These are phyloP conservation scores for Mnemiopsis leidyi DNA, from an alignment of 37 sponge, comb jelly and placozoan genomes.

Conservation along the genomic window DNA sequence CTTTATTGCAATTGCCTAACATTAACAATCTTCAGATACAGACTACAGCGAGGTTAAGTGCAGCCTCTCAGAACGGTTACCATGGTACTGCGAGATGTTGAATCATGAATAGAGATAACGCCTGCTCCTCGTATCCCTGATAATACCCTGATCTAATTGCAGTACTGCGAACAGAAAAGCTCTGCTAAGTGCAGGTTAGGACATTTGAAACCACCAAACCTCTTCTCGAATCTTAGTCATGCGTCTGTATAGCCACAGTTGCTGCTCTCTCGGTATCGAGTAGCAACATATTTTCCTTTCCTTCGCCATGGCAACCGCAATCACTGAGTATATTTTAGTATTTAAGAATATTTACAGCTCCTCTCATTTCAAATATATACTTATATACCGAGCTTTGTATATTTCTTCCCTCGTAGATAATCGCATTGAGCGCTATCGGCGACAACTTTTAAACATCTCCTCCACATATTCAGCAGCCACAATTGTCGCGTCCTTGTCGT, in stretches of 20 bases:
- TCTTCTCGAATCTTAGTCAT: not conserved
- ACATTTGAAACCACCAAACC: not conserved
- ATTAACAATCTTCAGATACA: no score
- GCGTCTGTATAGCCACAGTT: not conserved
- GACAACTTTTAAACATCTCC: not conserved
- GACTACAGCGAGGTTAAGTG: no score
- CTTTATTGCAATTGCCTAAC: no score
- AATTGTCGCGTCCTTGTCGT: no score
- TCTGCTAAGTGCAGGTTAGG: no score
- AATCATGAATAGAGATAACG: no score
- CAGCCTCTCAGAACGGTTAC: no score
- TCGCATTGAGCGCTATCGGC: not conserved
- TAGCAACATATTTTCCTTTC: not conserved
- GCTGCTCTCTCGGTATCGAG: not conserved
- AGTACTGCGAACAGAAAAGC: no score
- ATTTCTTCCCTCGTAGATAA: not conserved
- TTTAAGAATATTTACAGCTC: not conserved
- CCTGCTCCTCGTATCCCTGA: no score
- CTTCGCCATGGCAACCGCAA: not conserved
- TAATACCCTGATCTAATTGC: no score
- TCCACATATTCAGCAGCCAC: no score
- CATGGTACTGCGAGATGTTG: no score
- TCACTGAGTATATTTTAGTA: not conserved
- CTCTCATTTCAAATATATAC: not conserved
- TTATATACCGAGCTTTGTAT: not conserved